Evolutionary conservation across 2,797 vertebrate species (phyloP).

Genomic region (Ambastaia sidthimunki): DNA sequence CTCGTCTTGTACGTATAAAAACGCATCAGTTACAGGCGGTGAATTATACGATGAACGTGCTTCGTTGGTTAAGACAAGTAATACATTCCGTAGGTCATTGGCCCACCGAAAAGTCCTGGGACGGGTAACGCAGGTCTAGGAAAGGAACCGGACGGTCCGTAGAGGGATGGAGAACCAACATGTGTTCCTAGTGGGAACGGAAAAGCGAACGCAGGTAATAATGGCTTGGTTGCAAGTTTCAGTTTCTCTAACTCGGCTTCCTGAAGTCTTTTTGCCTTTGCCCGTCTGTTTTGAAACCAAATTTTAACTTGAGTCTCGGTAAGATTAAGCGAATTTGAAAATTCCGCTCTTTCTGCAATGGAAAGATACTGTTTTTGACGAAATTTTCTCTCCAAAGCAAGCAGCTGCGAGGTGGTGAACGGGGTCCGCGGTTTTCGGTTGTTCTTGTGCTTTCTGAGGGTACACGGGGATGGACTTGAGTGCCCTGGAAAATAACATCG

Average conservation of each 20-base stretch:
- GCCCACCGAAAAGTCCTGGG: slow-evolving; percentile 81
- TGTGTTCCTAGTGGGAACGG: slow-evolving; percentile 80
- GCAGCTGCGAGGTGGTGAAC: slow-evolving; percentile 84
- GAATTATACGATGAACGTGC: slow-evolving; percentile 20
- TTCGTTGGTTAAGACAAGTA: slow-evolving; percentile 79
- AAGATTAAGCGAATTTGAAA: slow-evolving; percentile 83
- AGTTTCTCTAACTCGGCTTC: slow-evolving; percentile 85
- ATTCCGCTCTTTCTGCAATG: slow-evolving; percentile 85
- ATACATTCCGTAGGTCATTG: slow-evolving; percentile 83
- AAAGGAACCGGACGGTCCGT: slow-evolving; percentile 73
- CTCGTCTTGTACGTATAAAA: slow-evolving; percentile 26
- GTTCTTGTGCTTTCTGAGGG: slow-evolving; percentile 87
- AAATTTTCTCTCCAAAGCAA: slow-evolving; percentile 86
- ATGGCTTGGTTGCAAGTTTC: slow-evolving; percentile 82
- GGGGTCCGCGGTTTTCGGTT: slow-evolving; percentile 86
- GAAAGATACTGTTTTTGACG: slow-evolving; percentile 88
- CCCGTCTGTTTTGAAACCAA: slow-evolving; percentile 88
- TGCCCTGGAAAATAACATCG: slow-evolving; percentile 70
- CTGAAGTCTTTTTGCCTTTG: slow-evolving; percentile 86
- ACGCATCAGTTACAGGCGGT: slow-evolving; percentile 2
- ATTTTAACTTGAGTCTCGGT: slow-evolving; percentile 89
- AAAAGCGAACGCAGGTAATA: slow-evolving; percentile 81
- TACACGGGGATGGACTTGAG: slow-evolving; percentile 78
- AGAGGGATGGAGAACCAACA: slow-evolving; percentile 75
- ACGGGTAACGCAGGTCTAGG: slow-evolving; percentile 76